Evolutionary conservation across 1,140 invertebrate species (phyloP), one percentile per base, ranked within the genome.

Genomic region (Drosophila tristis): DNA sequence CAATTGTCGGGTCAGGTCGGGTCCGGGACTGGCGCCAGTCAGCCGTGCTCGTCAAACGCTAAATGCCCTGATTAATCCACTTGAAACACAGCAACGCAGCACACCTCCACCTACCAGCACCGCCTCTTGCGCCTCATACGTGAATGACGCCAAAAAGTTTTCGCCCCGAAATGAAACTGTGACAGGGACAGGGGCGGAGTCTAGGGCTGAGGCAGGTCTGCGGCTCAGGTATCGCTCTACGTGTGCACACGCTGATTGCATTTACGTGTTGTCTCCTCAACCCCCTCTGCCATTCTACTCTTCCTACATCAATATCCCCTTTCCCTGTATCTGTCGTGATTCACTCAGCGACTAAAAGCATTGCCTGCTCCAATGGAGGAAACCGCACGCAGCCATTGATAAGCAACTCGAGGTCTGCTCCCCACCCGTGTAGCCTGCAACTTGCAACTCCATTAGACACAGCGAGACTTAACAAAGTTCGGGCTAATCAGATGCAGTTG

Each of bases 171-270:
- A 63, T 51, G 49, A 56, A 67, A 75, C 39, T 50, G 72, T 57
- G 56, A 58, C 50, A 42, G 44, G 11, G 44, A 60, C 70, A 63
- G 45, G 31, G 43, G 42, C 11, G 29, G 13, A 13, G 57, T 16
- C 20, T 31, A 23, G 25, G 48, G 25, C 44, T 68, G 29, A 68
- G 54, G 42, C 47, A 44, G 51, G 26, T 29, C 48, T 25, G 39
- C 44, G 56, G 60, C 72, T 62, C 63, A 51, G 70, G 60, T 86
- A 86, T 78, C 63, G 70, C 51, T 11, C 35, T 81, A 87, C 82
- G 82, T 87, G 84, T 42, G 57, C 61, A 31, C 53, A 39, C 58
- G 43, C 42, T 87, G 84, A 87, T 87, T 87, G 82, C 82, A 89
- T 82, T 89, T 87, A 87, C 82, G 82, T 87, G 81, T 87, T 66